These are phyloP conservation scores for Thinocorus orbignyianus DNA, from an alignment of 2,113 vertebrate genomes.

Conservation along the genomic window DNA sequence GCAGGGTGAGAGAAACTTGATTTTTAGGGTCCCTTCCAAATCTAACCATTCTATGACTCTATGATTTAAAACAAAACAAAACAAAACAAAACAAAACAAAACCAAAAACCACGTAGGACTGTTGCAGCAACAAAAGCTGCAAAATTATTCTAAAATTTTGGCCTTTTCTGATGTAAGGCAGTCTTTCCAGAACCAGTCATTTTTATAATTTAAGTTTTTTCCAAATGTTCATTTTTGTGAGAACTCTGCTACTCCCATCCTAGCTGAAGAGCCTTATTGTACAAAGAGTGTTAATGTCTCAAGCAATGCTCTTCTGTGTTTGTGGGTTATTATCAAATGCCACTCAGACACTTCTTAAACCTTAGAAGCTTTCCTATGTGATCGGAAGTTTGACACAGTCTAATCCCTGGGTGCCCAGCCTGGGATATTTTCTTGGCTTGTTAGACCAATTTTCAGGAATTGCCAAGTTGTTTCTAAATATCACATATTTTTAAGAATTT, in stretches of 20 bases:
- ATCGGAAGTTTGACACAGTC: background rate
- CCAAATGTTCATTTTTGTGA: background rate
- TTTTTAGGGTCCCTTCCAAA: background rate
- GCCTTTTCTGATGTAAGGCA: background rate
- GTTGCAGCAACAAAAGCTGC: background rate
- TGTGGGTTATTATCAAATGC: background rate
- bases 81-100: no score
- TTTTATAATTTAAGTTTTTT: background rate
- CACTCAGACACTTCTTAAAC: background rate
- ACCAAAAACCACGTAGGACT: no score
- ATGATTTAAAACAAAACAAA: background rate
- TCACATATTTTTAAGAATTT: background rate
- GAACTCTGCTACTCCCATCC: background rate
- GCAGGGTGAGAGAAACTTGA: background rate
- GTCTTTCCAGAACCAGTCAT: background rate
- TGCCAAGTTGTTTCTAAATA: background rate
- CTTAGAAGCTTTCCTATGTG: background rate
- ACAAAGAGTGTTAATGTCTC: background rate
- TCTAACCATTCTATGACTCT: background rate
- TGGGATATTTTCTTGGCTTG: background rate
- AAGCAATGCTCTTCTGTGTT: background rate
- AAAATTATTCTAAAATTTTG: background rate
- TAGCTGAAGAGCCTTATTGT: background rate
- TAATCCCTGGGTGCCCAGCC: background rate
- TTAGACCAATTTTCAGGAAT: background rate